A percentile compares a stretch with the other conserved stretches of the same genome.
Evolutionary conservation across 2,888 invertebrate genomes (phyloP).

Genomic region (Itoplectis maculator): DNA sequence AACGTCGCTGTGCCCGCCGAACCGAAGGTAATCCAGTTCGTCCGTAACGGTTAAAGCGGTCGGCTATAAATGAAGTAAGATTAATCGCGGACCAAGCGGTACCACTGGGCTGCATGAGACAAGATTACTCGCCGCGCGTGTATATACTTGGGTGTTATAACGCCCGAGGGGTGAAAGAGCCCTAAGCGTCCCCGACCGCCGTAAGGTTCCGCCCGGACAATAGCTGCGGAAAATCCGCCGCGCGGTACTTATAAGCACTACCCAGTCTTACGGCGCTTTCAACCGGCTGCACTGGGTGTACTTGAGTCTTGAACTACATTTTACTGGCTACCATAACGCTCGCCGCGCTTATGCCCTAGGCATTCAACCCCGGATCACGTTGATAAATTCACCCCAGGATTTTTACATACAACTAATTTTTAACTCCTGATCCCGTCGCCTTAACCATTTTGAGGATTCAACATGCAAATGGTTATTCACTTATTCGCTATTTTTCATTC

Average conservation of each 20-base stretch:
- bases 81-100: constrained; percentile 37
- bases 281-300: too few relatives aligned
- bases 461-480: too few relatives aligned
- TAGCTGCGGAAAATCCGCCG: constrained; percentile 33
- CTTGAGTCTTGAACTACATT: too few relatives aligned
- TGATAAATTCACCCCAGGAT: too few relatives aligned
- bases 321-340: too few relatives aligned
- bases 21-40: constrained; percentile 68
- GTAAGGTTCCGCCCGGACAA: constrained; percentile 40
- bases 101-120: constrained; percentile 37
- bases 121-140: background rate
- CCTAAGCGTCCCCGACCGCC: constrained; percentile 53
- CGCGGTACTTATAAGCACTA: background rate
- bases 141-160: constrained; percentile 34
- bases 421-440: too few relatives aligned
- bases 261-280: too few relatives aligned
- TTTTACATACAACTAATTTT: too few relatives aligned
- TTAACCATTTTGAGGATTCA: too few relatives aligned
- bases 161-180: constrained; percentile 28
- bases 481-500: too few relatives aligned
- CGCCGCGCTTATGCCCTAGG: too few relatives aligned
- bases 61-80: constrained; percentile 62
- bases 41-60: constrained; percentile 68
- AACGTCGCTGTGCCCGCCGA: constrained; percentile 31
- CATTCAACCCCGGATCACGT: too few relatives aligned